Base-by-base conservation (phyloP, 2,888 invertebrate genomes). In the Chironomus riparius region DNA sequence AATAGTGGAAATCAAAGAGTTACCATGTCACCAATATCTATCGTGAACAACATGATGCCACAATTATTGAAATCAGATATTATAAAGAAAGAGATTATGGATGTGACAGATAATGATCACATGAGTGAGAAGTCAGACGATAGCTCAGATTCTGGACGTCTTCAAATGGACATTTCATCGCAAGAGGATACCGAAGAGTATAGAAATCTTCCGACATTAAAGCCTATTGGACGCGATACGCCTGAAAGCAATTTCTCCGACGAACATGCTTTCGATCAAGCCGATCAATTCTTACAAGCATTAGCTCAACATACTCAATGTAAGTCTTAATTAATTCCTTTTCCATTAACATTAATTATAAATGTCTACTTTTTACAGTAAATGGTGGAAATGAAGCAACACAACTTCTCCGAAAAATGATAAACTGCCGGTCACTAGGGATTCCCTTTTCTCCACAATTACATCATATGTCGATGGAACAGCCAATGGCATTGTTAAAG, bases 371-470 rank as follows among this genome's bases (percentile, higher is more conserved):
- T 28, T 77, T 79, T 76, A 48, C 82, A 87, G 87, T 87, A 78
- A 87, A 88, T 70, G 81, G 81, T 72, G 87, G 88, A 76, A 91
- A 90, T 22, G 92, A 92, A 82, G 91, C 92, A 62, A 91, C 92
- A 77, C 92, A 92, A 82, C 83, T 93, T 62, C 84, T 93, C 28
- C 86, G 92, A 79, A 89, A 91, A 80, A 85, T 93, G 80, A 92
- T 93, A 80, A 92, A 90, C 82, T 92, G 91, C 83, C 87, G 91
- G 79, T 90, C 91, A 80, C 87, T 92, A 78, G 90, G 90, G 69
- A 89, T 90, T 85, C 90, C 91, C 24, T 87, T 89, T 79, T 87
- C 89, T 0, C 87, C 89, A 18, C 80, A 84, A 69, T 79, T 82
- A 3, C 82, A 83, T 77, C 68, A 77, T 28, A 80, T 81, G 79